Evolutionary conservation across 2,888 invertebrate species (phyloP).

Genomic region (Andrena camellia): DNA sequence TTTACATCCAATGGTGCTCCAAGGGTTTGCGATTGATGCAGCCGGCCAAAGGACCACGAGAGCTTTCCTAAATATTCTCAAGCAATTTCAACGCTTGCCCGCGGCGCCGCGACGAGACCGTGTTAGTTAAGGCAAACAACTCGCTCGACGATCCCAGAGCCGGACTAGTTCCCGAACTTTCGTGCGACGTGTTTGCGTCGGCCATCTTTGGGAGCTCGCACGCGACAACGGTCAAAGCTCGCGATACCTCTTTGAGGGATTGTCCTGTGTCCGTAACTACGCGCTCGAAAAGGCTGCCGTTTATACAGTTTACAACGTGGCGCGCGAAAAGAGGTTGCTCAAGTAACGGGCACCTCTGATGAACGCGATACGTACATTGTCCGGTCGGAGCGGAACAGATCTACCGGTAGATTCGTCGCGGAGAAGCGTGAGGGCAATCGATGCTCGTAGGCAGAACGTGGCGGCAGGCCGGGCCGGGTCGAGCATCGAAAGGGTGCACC

Average conservation of each 20-base stretch:
- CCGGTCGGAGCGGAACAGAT: background rate
- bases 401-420: background rate
- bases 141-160: conserved; percentile 2
- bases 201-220: conserved; percentile 23
- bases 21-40: background rate
- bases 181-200: conserved; percentile 17
- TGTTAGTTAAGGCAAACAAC: conserved; percentile 27
- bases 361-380: no score
- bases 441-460: conserved; percentile 9
- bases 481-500: conserved; percentile 49
- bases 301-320: no score
- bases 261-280: background rate
- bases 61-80: conserved; percentile 12
- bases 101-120: background rate
- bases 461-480: conserved; percentile 1
- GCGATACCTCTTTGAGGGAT: conserved; percentile 11
- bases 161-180: conserved; percentile 24
- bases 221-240: conserved; percentile 43
- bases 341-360: no score
- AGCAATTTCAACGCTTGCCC: conserved; percentile 3
- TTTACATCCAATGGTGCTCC: background rate
- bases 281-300: no score
- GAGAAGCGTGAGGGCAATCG: conserved; percentile 25
- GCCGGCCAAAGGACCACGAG: background rate
- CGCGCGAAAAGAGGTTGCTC: no score